Percentiles rank a stretch among this genome's conserved stretches.
These are phyloP conservation scores for Trematocara nigrifrons DNA, from an alignment of 2,113 vertebrate species.

Conservation along the genomic window DNA sequence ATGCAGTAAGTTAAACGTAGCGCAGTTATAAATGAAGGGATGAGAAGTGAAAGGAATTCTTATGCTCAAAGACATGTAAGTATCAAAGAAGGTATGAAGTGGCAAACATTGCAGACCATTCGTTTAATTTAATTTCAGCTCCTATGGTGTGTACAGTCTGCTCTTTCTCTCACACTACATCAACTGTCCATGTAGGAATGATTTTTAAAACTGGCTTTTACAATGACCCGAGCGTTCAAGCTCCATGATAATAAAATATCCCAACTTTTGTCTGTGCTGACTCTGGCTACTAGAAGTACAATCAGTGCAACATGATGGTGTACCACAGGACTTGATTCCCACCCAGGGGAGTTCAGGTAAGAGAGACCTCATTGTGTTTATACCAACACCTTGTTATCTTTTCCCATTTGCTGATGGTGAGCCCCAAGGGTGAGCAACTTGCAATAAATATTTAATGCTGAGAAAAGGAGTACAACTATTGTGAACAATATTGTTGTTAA, in stretches of 20 bases:
- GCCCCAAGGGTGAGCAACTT: conserved; percentile 19
- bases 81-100: not conserved
- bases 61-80: not conserved
- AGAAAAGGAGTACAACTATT: not conserved
- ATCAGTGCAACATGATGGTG: not conserved
- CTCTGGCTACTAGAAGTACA: not conserved
- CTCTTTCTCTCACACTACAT: not conserved
- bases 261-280: not conserved
- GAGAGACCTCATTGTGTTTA: conserved; percentile 17
- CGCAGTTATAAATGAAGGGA: not conserved
- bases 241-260: not conserved
- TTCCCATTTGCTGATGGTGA: conserved; percentile 15
- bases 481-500: not conserved
- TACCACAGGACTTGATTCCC: not conserved
- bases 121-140: not conserved
- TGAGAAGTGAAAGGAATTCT: not conserved
- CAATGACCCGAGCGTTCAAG: not conserved
- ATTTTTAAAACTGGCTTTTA: not conserved
- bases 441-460: conserved; percentile 49
- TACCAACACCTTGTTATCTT: conserved; percentile 21
- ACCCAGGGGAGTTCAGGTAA: conserved; percentile 10
- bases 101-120: not conserved
- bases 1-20: not conserved
- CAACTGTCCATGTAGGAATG: not conserved
- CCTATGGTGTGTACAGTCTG: not conserved